Evolutionary conservation across 2,113 vertebrate genomes (phyloP).

Genomic region (Atractosteus spatula): DNA sequence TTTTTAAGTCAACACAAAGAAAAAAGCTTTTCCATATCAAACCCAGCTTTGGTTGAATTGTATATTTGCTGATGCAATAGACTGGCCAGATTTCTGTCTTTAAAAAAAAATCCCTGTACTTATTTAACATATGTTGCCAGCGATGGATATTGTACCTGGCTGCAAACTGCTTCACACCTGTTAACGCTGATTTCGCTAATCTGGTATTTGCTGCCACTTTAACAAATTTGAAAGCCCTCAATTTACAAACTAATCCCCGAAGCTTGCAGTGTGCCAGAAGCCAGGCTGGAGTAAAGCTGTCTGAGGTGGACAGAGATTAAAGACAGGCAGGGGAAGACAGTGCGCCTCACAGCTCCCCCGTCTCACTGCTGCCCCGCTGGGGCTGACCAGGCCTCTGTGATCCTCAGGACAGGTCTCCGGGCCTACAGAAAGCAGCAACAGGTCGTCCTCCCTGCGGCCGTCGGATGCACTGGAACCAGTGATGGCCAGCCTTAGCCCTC

Average conservation of each 20-base stretch:
- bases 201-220: constrained; percentile 33
- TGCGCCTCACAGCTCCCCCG: neutral
- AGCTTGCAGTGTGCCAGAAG: constrained; percentile 23
- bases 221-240: constrained; percentile 31
- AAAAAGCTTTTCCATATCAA: too few relatives aligned
- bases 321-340: neutral
- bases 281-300: constrained; percentile 17
- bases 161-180: constrained; percentile 29
- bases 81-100: neutral
- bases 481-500: too few relatives aligned
- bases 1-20: too few relatives aligned
- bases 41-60: too few relatives aligned
- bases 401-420: neutral
- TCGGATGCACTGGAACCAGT: too few relatives aligned
- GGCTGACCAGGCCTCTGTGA: neutral
- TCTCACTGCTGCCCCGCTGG: neutral
- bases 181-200: constrained; percentile 30
- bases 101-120: constrained; percentile 1
- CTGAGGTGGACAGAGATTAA: constrained; percentile 29
- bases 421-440: neutral
- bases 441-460: too few relatives aligned
- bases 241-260: constrained; percentile 28
- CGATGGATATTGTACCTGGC: constrained; percentile 25
- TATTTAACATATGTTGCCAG: constrained; percentile 23
- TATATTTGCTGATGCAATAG: too few relatives aligned